Evolutionary conservation across 2,888 invertebrate genomes (phyloP).

Genomic region (Digitonthophagus gazella): DNA sequence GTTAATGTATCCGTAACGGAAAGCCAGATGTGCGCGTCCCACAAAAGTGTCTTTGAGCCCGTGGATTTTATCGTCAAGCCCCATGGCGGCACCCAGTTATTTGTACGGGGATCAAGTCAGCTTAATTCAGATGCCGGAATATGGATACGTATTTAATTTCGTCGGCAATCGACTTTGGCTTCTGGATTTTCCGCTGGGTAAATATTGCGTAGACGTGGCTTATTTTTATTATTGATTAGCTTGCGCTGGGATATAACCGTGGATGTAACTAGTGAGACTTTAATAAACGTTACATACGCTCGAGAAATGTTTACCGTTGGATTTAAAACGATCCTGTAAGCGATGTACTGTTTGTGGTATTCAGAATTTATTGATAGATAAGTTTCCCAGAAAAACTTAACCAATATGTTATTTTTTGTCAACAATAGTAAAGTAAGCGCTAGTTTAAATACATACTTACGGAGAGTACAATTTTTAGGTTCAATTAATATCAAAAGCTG

Average conservation of each 20-base stretch:
- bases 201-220: constrained; percentile 11
- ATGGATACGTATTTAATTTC: constrained; percentile 6
- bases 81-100: not conserved
- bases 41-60: not conserved
- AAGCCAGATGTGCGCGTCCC: not conserved
- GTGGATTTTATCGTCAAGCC: not conserved
- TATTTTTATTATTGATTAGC: not conserved
- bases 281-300: not conserved
- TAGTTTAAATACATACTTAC: too few species aligned
- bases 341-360: not conserved
- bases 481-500: too few species aligned
- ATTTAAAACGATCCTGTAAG: not conserved
- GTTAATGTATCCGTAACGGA: not conserved
- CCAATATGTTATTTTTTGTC: too few species aligned
- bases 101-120: not conserved
- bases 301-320: not conserved
- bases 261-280: not conserved
- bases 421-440: too few species aligned
- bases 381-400: not conserved
- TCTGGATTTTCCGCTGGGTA: constrained; percentile 4
- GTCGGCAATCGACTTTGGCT: constrained; percentile 7
- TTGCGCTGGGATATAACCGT: not conserved
- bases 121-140: constrained; percentile 10
- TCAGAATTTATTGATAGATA: not conserved
- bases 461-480: too few species aligned